These are phyloP conservation scores for Plebejus argus DNA, from an alignment of 2,888 invertebrate species.

Conservation along the genomic window DNA sequence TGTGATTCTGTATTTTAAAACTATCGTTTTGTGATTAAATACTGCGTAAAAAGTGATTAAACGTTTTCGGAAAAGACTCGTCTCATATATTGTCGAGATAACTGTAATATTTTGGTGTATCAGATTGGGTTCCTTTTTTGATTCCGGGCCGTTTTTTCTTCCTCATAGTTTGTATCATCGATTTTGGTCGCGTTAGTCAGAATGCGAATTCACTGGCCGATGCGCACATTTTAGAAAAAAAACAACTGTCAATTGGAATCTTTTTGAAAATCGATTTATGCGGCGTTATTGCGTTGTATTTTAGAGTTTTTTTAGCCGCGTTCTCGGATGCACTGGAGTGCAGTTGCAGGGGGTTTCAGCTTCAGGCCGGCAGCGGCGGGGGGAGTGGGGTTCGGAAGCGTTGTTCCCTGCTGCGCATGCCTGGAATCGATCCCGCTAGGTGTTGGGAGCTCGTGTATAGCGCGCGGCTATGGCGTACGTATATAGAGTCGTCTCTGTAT, in stretches of 20 bases:
- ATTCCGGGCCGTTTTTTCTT: constrained; percentile 68
- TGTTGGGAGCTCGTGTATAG: constrained; percentile 57
- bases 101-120: constrained; percentile 55
- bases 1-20: constrained; percentile 57
- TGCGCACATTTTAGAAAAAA: constrained; percentile 44
- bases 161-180: constrained; percentile 71
- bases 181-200: constrained; percentile 40
- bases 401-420: constrained; percentile 63
- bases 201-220: constrained; percentile 37
- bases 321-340: constrained; percentile 74
- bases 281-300: constrained; percentile 50
- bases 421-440: constrained; percentile 74
- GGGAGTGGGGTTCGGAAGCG: constrained; percentile 55
- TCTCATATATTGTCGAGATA: constrained; percentile 64
- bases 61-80: constrained; percentile 50
- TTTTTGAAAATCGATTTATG: constrained; percentile 41
- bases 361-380: constrained; percentile 46
- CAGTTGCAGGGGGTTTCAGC: constrained; percentile 70
- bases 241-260: constrained; percentile 35
- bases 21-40: constrained; percentile 67
- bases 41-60: constrained; percentile 60
- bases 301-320: constrained; percentile 59
- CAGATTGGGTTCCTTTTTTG: constrained; percentile 41
- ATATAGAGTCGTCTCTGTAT: constrained; percentile 55
- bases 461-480: constrained; percentile 45